Evolutionary conservation across 2,888 invertebrate species (phyloP).

Genomic region (Anthophora plumipes): DNA sequence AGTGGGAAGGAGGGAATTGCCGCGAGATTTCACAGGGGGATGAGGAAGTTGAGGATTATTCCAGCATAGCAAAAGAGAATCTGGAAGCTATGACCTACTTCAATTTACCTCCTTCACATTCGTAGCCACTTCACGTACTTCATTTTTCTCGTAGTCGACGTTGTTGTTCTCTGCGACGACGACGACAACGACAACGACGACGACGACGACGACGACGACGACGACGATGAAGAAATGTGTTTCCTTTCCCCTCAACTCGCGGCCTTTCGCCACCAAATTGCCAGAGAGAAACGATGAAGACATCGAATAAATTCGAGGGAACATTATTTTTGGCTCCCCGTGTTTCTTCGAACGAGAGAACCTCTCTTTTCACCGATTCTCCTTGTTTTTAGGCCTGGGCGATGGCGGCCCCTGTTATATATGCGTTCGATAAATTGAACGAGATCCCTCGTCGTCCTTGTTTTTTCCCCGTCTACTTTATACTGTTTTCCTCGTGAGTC

Average conservation of each 20-base stretch:
- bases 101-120: slow-evolving; percentile 50
- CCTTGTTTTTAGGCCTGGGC: slow-evolving; percentile 6
- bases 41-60: slow-evolving; percentile 52
- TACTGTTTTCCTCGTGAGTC: slow-evolving; percentile 14
- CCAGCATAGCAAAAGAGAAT: slow-evolving; percentile 56
- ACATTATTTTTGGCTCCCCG: slow-evolving; percentile 46
- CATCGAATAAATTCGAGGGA: slow-evolving; percentile 45
- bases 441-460: slow-evolving; percentile 8
- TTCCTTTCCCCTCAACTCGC: not conserved
- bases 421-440: slow-evolving; percentile 31
- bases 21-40: not conserved
- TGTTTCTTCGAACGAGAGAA: not conserved
- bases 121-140: slow-evolving; percentile 49
- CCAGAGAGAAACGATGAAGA: not conserved
- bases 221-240: not conserved
- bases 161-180: slow-evolving; percentile 16
- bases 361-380: slow-evolving; percentile 24
- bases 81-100: slow-evolving; percentile 75
- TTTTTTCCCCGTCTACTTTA: slow-evolving; percentile 14
- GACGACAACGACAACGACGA: too few relatives aligned
- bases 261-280: slow-evolving; percentile 2
- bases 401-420: not conserved
- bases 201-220: not conserved
- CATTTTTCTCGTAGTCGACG: slow-evolving; percentile 32
- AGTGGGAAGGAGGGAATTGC: not conserved